phyloP scores from a whole-genome alignment of 1,140 invertebrate genomes.

The Dreissena rostriformis region DNA sequence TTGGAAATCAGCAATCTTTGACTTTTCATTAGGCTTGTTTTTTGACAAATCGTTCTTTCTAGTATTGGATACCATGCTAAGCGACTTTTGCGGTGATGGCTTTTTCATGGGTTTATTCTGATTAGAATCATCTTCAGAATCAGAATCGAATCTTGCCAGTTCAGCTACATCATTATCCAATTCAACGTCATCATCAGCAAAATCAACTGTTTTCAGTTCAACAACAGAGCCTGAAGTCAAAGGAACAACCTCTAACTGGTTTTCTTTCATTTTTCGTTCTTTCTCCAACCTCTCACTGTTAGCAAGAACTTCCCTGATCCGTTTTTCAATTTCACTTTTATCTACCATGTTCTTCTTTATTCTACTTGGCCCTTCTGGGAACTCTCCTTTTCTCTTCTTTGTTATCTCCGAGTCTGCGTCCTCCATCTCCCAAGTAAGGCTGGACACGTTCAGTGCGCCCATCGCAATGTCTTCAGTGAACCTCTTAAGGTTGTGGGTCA shows the following conservation, averaged over 20 bases:
- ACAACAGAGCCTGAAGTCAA: neutral
- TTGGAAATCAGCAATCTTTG: neutral
- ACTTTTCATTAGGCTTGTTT: neutral
- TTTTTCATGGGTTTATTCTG: too few species aligned
- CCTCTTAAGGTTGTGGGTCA: constrained; percentile 66
- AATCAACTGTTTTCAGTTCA: neutral
- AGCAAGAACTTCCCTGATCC: neutral
- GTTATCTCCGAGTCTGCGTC: constrained; percentile 64
- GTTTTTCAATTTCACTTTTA: neutral
- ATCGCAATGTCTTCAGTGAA: constrained; percentile 61
- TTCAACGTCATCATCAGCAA: constrained; percentile 8
- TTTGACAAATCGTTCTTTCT: neutral
- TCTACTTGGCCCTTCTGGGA: constrained; percentile 55
- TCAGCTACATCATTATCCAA: neutral
- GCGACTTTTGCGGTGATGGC: too few species aligned
- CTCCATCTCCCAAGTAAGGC: constrained; percentile 71
- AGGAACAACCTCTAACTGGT: constrained; percentile 13
- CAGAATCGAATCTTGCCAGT: constrained; percentile 37
- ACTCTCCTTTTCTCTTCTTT: constrained; percentile 70
- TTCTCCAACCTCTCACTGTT: neutral
- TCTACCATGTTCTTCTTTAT: constrained; percentile 9
- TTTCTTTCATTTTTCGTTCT: constrained; percentile 18
- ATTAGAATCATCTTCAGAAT: constrained; percentile 6
- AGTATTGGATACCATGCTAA: too few species aligned
- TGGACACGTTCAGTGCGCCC: neutral